A percentile compares a stretch with the other conserved stretches of the same genome.
Conservation (phyloP, 2,797 vertebrate species). For the Lagodon rhomboides region DNA sequence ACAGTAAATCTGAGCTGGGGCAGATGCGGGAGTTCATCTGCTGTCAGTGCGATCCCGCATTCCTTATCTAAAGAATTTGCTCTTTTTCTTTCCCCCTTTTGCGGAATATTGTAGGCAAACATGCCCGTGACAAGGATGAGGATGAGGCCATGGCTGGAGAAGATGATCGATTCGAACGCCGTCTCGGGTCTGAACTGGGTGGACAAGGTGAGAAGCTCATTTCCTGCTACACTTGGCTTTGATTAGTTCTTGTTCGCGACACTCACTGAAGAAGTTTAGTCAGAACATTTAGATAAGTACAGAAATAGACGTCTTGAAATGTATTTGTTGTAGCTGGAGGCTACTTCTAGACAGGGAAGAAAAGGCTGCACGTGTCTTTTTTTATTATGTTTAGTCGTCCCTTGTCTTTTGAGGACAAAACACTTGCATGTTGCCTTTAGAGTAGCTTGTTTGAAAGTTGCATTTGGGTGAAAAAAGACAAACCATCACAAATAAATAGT, state of each 20-base stretch:
- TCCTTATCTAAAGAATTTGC: slow-evolving; percentile 8
- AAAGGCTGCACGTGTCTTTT: too few species aligned
- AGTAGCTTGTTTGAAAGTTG: neutral
- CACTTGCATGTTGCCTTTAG: neutral
- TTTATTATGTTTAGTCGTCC: neutral
- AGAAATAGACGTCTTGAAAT: slow-evolving; percentile 19
- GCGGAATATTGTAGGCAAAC: slow-evolving; percentile 51
- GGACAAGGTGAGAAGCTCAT: slow-evolving; percentile 78
- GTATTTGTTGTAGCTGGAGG: neutral
- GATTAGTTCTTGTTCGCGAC: neutral
- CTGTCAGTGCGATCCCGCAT: neutral
- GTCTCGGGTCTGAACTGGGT: slow-evolving; percentile 82
- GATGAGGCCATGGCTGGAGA: slow-evolving; percentile 88
- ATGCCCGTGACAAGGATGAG: slow-evolving; percentile 88
- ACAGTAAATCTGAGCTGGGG: slow-evolving; percentile 3
- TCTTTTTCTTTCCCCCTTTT: neutral
- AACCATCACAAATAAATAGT: too few species aligned
- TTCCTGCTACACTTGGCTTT: neutral
- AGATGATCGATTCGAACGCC: slow-evolving; percentile 78
- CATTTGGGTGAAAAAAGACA: too few species aligned
- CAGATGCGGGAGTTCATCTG: neutral
- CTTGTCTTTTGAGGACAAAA: neutral
- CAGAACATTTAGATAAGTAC: neutral
- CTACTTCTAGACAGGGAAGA: too few species aligned
- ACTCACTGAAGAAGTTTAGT: neutral